phyloP scores from a whole-genome alignment of 2,797 vertebrate species.

The Vipera latastei region DNA sequence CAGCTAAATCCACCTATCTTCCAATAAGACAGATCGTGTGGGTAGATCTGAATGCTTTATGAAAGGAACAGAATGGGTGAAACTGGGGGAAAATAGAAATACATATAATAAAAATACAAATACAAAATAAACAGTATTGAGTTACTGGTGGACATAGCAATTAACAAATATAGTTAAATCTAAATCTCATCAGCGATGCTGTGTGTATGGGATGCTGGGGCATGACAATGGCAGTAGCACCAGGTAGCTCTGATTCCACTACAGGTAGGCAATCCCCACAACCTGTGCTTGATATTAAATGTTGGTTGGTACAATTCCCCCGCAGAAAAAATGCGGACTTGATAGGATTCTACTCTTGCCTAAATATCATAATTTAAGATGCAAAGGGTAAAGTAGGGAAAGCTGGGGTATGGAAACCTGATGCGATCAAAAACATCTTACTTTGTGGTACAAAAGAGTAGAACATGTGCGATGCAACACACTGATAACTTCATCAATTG shows the following conservation, averaged over 20 bases:
- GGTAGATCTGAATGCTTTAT: too few species aligned
- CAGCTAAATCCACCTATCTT: too few species aligned
- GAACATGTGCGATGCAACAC: not conserved
- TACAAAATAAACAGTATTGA: too few species aligned
- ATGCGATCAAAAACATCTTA: not conserved
- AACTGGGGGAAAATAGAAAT: too few species aligned
- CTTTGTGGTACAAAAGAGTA: not conserved
- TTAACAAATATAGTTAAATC: too few species aligned
- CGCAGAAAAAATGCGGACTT: not conserved
- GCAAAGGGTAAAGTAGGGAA: not conserved
- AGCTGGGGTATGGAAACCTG: not conserved
- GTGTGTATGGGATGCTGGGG: too few species aligned
- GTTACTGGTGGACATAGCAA: too few species aligned
- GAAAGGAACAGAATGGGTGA: too few species aligned
- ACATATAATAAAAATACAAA: too few species aligned
- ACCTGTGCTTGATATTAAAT: not conserved
- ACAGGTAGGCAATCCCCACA: not conserved
- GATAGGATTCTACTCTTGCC: not conserved
- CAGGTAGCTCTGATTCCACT: not conserved
- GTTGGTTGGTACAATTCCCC: not conserved
- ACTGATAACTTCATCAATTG: not conserved
- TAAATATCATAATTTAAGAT: not conserved
- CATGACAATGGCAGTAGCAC: not conserved
- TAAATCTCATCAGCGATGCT: too few species aligned
- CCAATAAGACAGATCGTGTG: too few species aligned